Evolutionary conservation across 2,888 invertebrate species (phyloP).

Genomic region (Hylaea fasciaria): DNA sequence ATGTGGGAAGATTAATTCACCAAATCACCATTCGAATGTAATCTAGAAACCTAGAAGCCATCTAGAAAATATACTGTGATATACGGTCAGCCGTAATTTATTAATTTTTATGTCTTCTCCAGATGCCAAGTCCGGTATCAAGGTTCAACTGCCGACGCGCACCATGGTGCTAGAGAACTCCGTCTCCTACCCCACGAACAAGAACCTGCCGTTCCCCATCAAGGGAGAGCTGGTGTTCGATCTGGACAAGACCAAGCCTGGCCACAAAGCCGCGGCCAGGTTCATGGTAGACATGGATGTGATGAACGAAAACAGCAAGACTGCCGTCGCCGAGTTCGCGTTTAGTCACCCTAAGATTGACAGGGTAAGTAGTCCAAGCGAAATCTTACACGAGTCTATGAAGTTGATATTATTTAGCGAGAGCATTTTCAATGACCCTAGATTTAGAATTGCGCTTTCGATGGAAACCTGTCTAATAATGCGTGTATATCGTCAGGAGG

Average conservation of each 20-base stretch:
- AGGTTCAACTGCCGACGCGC: conserved; percentile 88
- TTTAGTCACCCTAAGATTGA: conserved; percentile 88
- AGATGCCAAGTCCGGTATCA: conserved; percentile 79
- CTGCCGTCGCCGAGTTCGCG: conserved; percentile 83
- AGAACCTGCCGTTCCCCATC: conserved; percentile 83
- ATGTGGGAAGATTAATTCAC: too few species aligned
- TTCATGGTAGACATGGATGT: conserved; percentile 81
- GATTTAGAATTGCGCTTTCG: too few species aligned
- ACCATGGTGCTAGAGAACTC: conserved; percentile 86
- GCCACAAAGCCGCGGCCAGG: conserved; percentile 86
- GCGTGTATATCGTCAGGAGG: conserved; percentile 59
- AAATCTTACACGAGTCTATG: too few species aligned
- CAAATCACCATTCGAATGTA: too few species aligned
- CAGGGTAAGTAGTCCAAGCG: conserved; percentile 81
- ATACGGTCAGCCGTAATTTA: too few species aligned
- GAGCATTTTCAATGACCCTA: too few species aligned
- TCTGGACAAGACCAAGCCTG: conserved; percentile 89
- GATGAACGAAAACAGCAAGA: conserved; percentile 75
- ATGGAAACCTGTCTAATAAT: not conserved
- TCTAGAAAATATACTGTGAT: too few species aligned
- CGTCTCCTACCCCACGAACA: conserved; percentile 74
- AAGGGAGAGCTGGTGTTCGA: conserved; percentile 87
- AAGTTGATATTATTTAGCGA: too few species aligned
- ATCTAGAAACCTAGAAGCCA: too few species aligned
- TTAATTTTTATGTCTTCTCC: not conserved